phyloP scores from a whole-genome alignment of 2,113 vertebrate genomes.

The Rhinoptilus africanus region DNA sequence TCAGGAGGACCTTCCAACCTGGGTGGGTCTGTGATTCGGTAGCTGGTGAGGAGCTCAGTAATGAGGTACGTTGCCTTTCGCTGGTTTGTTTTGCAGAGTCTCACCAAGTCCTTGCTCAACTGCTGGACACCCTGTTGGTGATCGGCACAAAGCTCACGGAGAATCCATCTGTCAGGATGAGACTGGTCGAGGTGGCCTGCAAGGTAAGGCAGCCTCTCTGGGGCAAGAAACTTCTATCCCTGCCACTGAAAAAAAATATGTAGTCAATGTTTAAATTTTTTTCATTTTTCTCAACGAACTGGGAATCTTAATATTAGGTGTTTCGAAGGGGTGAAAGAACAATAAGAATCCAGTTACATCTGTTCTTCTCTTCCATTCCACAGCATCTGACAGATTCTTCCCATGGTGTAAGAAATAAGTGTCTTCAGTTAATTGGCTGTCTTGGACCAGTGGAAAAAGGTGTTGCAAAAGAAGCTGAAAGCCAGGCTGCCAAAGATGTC shows the following conservation, averaged over 20 bases:
- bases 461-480: conserved; percentile 80
- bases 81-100: conserved; percentile 80
- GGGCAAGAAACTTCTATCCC: neutral
- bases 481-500: conserved; percentile 77
- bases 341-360: neutral
- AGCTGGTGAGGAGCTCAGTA: neutral
- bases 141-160: conserved; percentile 89
- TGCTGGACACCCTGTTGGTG: conserved; percentile 89
- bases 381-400: conserved; percentile 91
- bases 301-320: neutral
- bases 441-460: conserved; percentile 85
- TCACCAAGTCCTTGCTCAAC: conserved; percentile 94
- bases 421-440: conserved; percentile 91
- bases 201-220: conserved; percentile 77
- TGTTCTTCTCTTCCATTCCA: neutral
- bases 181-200: conserved; percentile 89
- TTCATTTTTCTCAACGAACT: neutral
- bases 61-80: neutral
- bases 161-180: conserved; percentile 76
- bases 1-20: neutral
- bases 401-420: conserved; percentile 94
- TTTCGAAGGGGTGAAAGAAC: neutral
- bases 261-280: neutral
- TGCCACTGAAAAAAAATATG: neutral
- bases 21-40: neutral